These are phyloP conservation scores for Phalacrocorax aristotelis DNA, from an alignment of 2,113 vertebrate species.

Conservation along the genomic window DNA sequence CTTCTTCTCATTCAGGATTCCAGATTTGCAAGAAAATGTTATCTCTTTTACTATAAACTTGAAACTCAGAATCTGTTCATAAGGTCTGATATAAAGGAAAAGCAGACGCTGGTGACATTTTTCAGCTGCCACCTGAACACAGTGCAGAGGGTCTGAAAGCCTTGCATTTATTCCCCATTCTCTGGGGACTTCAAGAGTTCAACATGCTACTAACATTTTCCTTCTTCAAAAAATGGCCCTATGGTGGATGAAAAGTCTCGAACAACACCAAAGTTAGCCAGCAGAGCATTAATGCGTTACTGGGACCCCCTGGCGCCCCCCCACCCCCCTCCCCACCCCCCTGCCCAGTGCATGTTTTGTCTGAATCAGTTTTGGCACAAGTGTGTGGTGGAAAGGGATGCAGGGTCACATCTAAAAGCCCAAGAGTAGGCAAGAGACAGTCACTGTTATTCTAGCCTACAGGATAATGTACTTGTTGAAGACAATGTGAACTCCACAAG, in stretches of 20 bases:
- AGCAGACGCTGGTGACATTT: background rate
- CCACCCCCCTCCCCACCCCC: background rate
- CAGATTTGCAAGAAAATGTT: background rate
- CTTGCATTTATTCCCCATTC: background rate
- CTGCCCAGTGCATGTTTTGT: background rate
- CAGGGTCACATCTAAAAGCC: background rate
- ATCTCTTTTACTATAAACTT: background rate
- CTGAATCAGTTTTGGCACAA: background rate
- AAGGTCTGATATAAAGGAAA: background rate
- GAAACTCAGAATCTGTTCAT: background rate
- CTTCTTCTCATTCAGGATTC: background rate
- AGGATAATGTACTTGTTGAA: background rate
- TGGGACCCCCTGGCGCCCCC: background rate
- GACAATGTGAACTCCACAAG: background rate
- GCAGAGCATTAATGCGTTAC: background rate
- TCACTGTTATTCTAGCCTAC: background rate
- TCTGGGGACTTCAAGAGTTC: background rate
- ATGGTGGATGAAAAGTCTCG: background rate
- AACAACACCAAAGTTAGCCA: background rate
- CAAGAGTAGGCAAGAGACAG: background rate
- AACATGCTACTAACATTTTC: background rate
- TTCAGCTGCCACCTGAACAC: background rate
- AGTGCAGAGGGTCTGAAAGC: background rate
- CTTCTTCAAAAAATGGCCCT: background rate
- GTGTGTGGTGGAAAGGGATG: background rate